Base-by-base conservation (phyloP, 1,140 invertebrate genomes). In the Chrysoperla carnea region DNA sequence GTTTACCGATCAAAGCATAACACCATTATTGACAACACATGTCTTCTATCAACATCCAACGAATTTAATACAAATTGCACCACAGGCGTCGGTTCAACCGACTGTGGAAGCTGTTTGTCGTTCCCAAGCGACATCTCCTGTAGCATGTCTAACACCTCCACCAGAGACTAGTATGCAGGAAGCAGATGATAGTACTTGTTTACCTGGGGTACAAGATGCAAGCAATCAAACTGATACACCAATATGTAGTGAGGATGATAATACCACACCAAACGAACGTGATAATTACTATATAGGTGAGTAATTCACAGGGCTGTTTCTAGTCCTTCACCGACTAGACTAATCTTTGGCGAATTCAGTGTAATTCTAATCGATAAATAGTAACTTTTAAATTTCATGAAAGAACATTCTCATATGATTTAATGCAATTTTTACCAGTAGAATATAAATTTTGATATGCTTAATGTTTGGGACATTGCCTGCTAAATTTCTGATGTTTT, bases 211-310 rank as follows among this genome's bases (percentile, higher is more conserved):
- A 37, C 79, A 75, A 58, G 81, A 85, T 50, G 81, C 81, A 0
- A 82, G 79, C 12, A 84, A 84, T 54, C 82, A 85, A 61, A 84
- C 81, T 0, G 81, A 84, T 46, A 67, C 71, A 1, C 69, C 71
- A 1, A 60, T 68, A 8, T 72, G 64, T 39, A 66, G 67, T 23
- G 69, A 70, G 46, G 69, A 72, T 36, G 69, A 72, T 12, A 63
- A 66, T 37, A 51, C 23, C 17, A 53, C 36, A 50, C 47, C 15
- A 46, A 49, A 15, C 48, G 50, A 6, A 50, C 47, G 7, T 41
- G 17, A 23, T 23, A 23, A 23, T 5, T 23, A 23, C 5, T 23
- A 23, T 23, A 23, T 23, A 23, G 17, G 17, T 23, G 17, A 23
- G 17, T 23, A 5, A 23, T 5, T 23, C 5, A 23, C 17, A 23